These are phyloP conservation scores for Silurus lanzhouensis DNA, from an alignment of 2,797 vertebrate species.

Conservation along the genomic window DNA sequence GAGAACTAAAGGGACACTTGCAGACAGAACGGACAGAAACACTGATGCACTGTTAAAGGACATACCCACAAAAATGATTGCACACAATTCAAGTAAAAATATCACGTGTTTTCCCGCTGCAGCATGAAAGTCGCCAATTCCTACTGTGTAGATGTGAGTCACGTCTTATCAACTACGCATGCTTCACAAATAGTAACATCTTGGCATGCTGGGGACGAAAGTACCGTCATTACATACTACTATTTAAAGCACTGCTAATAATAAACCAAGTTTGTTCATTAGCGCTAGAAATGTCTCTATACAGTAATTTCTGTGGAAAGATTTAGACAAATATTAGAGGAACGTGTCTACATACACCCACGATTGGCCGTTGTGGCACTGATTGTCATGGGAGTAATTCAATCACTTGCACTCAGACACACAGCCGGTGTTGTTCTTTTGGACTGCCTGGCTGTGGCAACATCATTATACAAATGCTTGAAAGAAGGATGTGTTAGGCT, in stretches of 20 bases:
- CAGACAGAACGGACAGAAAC: background rate
- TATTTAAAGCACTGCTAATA: background rate
- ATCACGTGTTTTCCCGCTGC: background rate
- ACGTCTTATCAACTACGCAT: background rate
- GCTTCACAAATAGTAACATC: background rate
- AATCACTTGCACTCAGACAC: background rate
- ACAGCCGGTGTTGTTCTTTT: background rate
- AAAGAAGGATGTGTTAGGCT: background rate
- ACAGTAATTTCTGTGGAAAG: background rate
- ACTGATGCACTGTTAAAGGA: background rate
- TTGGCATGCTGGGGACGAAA: background rate
- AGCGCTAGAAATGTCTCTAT: background rate
- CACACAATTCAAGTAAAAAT: background rate
- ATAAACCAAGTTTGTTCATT: background rate
- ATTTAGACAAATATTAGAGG: background rate
- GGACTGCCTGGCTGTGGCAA: background rate
- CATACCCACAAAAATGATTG: background rate
- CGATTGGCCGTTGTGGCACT: background rate
- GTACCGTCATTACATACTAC: constrained; percentile 1
- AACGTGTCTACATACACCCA: background rate
- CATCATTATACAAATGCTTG: background rate
- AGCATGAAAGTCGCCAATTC: background rate
- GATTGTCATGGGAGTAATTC: background rate
- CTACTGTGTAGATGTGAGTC: background rate
- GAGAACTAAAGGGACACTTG: background rate